A percentile compares a stretch with the other conserved stretches of the same genome.
These are phyloP conservation scores for Tubulanus polymorphus DNA, from an alignment of 2,888 invertebrate species.

Conservation along the genomic window DNA sequence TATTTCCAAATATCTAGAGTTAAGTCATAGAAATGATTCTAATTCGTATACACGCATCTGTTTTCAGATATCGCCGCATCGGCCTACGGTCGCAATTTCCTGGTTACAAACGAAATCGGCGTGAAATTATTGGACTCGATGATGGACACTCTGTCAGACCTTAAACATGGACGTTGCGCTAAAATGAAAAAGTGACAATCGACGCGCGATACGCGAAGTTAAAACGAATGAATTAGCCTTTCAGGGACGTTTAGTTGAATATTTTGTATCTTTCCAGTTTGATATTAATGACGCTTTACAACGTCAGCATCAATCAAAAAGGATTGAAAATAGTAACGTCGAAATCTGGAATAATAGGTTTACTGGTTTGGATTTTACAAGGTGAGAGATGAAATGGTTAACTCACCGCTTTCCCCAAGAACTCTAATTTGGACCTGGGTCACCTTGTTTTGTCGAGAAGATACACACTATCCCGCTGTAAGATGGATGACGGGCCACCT, in stretches of 20 bases:
- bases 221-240: too few species aligned
- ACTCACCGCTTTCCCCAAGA: too few species aligned
- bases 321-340: slow-evolving; percentile 31
- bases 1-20: too few species aligned
- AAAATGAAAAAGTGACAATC: slow-evolving; percentile 42
- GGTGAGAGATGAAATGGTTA: too few species aligned
- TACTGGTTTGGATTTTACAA: slow-evolving; percentile 36
- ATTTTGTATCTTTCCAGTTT: slow-evolving; percentile 31
- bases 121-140: slow-evolving; percentile 30
- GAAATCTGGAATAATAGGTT: slow-evolving; percentile 26
- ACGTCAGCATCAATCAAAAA: slow-evolving; percentile 41
- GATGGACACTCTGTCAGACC: slow-evolving; percentile 22
- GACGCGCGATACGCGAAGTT: too few species aligned
- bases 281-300: slow-evolving; percentile 39
- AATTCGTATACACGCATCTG: too few species aligned
- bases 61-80: slow-evolving; percentile 42
- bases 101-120: slow-evolving; percentile 30
- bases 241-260: too few species aligned
- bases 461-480: too few species aligned
- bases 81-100: slow-evolving; percentile 36
- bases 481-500: too few species aligned
- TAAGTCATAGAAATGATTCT: too few species aligned
- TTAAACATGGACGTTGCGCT: slow-evolving; percentile 28
- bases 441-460: too few species aligned
- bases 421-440: too few species aligned